Evolutionary conservation across 2,888 invertebrate species (phyloP), one percentile per base, ranked within the genome.

Genomic region (Dorcus hopei): DNA sequence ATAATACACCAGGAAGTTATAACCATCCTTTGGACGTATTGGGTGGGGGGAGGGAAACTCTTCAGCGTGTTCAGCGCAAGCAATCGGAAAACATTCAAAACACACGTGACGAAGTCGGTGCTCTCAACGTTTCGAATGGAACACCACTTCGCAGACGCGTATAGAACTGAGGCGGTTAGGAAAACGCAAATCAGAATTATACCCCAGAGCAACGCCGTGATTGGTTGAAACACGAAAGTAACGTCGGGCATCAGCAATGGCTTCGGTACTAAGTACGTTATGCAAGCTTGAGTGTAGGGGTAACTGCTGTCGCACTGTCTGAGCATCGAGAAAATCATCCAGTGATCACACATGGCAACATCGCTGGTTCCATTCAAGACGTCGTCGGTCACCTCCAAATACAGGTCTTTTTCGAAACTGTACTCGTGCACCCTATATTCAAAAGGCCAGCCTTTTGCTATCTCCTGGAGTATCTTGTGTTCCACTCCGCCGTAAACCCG

Each of bases 181-280:
- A 43, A 16, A 26, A 53, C 11, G 1, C 19, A 42, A 23, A 33
- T 26, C 14, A 53, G 8, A 45, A 53, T 26, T 7, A 33, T 9
- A 0, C 11, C 9, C 45, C 43, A 53, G 38, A 43, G 45, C 19
- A n/a, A 11, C n/a, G 16, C n/a, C n/a, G 41, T 45, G 16, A 73
- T 64, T 6, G 70, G 61, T 54, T 71, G 69, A 53, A 70, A 70
- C 0, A 72, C 58, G 47, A 71, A 68, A 4, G 67, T 65, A 16
- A 47, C 48, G 9, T 63, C 55, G 3, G 71, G 70, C 11, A 70
- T 51, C 14, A 67, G 56, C 19, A 52, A 54, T 3, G 74, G 70
- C 63, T 70, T 72, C 9, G 68, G 72, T 3, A 70, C 71, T 19
- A 72, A 61, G 61, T 71, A 73, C 0, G 71, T 71, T 5, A 64